phyloP scores from a whole-genome alignment of 2,888 invertebrate species.

The Cyaniris semiargus region DNA sequence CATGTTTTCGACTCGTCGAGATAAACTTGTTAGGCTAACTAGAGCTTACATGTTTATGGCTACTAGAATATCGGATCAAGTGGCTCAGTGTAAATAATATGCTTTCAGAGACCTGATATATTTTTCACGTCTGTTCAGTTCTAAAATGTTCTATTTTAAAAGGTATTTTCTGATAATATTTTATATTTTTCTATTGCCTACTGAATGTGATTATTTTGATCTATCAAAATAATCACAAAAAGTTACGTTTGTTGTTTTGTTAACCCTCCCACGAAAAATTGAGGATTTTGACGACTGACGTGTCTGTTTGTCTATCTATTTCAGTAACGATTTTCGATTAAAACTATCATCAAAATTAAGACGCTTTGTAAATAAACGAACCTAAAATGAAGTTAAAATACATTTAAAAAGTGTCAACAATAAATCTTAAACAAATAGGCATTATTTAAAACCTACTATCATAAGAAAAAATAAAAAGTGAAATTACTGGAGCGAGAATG shows the following conservation, averaged over 20 bases:
- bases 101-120: constrained; percentile 4
- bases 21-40: constrained; percentile 59
- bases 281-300: too few species aligned
- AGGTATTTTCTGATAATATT: not conserved
- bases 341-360: too few species aligned
- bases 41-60: constrained; percentile 56
- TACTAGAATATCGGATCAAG: constrained; percentile 53
- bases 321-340: too few species aligned
- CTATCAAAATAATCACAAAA: too few species aligned
- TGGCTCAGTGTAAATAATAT: constrained; percentile 46
- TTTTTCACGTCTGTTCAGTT: constrained; percentile 8
- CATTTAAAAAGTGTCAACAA: not conserved
- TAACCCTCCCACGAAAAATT: too few species aligned
- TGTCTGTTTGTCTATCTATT: too few species aligned
- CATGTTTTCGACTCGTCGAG: constrained; percentile 55
- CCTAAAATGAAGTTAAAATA: not conserved
- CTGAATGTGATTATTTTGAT: too few species aligned
- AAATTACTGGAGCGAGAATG: constrained; percentile 66
- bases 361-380: too few species aligned
- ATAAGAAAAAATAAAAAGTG: constrained; percentile 56
- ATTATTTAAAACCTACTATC: constrained; percentile 31
- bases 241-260: too few species aligned
- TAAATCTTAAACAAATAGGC: constrained; percentile 7
- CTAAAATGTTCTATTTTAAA: not conserved
- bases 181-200: not conserved